A percentile compares a stretch with the other conserved stretches of the same genome.
Evolutionary conservation across 2,797 vertebrate genomes (phyloP).

Genomic region (Peromyscus nudipes): DNA sequence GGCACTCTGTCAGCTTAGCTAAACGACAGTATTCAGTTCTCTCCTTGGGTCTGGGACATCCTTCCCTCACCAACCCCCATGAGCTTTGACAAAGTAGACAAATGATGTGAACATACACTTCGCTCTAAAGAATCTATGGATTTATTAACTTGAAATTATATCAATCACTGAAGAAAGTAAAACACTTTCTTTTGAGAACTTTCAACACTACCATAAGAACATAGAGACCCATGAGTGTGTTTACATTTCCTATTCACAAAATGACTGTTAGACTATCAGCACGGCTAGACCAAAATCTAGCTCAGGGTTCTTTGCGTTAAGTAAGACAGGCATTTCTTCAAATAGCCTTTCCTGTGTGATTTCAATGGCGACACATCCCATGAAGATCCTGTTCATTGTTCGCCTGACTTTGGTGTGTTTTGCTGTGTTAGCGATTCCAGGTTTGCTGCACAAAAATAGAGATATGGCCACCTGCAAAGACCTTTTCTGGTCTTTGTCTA

Average conservation of each 20-base stretch:
- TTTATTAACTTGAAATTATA: background rate
- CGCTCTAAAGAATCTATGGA: background rate
- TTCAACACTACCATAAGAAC: conserved; percentile 20
- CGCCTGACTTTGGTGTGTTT: background rate
- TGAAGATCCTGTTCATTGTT: background rate
- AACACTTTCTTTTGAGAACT: conserved; percentile 6
- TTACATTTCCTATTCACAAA: background rate
- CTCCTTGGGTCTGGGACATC: background rate
- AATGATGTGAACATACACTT: no score
- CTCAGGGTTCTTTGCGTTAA: background rate
- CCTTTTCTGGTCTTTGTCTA: background rate
- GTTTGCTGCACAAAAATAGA: background rate
- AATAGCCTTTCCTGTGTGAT: background rate
- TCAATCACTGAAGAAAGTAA: background rate
- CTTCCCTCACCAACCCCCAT: background rate
- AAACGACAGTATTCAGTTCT: background rate
- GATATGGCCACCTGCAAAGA: background rate
- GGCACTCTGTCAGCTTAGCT: background rate
- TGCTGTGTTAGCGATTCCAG: background rate
- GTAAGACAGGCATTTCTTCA: conserved; percentile 3
- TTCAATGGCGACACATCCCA: background rate
- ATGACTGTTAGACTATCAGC: background rate
- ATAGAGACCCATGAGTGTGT: background rate
- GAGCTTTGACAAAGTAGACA: background rate
- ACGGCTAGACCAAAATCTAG: background rate